Conservation (phyloP, 2,888 invertebrate genomes). For the Ectemnius lituratus region DNA sequence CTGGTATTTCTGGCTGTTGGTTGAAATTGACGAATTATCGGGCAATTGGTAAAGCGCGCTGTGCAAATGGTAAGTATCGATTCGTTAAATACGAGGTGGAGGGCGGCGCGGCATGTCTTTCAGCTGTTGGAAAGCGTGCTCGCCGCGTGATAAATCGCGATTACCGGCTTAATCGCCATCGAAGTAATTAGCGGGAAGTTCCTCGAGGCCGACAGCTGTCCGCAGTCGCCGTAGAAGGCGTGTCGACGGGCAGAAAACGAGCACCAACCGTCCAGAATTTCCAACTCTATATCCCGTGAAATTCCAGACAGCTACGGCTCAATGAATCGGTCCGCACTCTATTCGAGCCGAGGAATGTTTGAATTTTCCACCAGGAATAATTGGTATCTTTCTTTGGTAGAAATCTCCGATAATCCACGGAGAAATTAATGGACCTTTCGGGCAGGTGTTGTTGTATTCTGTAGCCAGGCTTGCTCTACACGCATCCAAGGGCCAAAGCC, state of each 20-base stretch:
- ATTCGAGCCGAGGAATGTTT: no score
- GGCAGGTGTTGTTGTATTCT: slow-evolving; percentile 1
- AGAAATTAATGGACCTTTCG: not conserved
- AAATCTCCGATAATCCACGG: no score
- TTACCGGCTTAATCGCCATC: slow-evolving; percentile 40
- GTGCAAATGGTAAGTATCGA: slow-evolving; percentile 21
- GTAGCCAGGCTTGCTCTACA: not conserved
- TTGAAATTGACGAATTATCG: not conserved
- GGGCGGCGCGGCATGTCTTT: slow-evolving; percentile 27
- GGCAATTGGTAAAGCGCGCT: not conserved
- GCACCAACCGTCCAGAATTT: no score
- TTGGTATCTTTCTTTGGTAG: no score
- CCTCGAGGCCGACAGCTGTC: slow-evolving; percentile 43
- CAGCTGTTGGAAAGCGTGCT: slow-evolving; percentile 6
- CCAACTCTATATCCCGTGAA: no score
- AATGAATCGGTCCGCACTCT: no score
- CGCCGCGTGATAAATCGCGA: slow-evolving; percentile 38
- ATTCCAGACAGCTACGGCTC: no score
- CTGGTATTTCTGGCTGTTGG: no score
- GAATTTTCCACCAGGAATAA: no score
- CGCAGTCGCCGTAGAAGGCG: not conserved
- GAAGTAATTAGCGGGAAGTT: slow-evolving; percentile 40
- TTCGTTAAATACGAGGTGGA: slow-evolving; percentile 35
- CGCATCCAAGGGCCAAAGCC: not conserved
- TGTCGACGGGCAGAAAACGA: no score